Evolutionary conservation across 2,888 invertebrate species (phyloP).

Genomic region (Drosophila rellima): DNA sequence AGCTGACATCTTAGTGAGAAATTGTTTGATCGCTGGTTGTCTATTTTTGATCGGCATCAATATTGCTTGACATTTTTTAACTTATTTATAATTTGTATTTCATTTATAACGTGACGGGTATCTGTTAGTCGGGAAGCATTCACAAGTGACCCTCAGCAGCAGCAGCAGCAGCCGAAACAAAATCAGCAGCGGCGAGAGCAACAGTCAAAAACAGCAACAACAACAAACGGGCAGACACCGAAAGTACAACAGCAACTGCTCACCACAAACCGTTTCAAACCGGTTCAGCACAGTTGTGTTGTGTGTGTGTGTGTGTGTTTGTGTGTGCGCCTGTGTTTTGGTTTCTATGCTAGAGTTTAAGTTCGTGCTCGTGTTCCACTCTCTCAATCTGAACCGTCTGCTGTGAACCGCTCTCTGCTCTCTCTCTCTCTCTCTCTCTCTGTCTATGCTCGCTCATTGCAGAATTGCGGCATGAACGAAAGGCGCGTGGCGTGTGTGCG

Average conservation of each 20-base stretch:
- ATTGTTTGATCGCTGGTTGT: too few relatives aligned
- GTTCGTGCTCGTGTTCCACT: slow-evolving; percentile 18
- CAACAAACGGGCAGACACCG: background rate
- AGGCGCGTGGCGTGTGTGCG: slow-evolving; percentile 16
- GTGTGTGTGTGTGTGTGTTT: slow-evolving; percentile 1
- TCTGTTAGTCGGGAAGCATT: slow-evolving; percentile 5
- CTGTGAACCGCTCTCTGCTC: slow-evolving; percentile 54
- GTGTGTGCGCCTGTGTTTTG: slow-evolving; percentile 27
- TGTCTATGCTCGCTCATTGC: slow-evolving; percentile 32
- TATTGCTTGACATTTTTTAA: too few relatives aligned
- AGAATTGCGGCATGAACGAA: slow-evolving; percentile 28
- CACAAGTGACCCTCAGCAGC: slow-evolving; percentile 59
- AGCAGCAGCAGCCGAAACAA: slow-evolving; percentile 26
- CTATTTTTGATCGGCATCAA: too few relatives aligned
- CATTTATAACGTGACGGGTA: too few relatives aligned
- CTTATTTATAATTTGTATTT: too few relatives aligned
- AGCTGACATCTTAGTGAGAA: too few relatives aligned
- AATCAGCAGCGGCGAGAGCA: slow-evolving; percentile 13
- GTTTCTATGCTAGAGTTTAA: too few relatives aligned
- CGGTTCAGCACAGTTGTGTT: slow-evolving; percentile 51
- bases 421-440: slow-evolving; percentile 30
- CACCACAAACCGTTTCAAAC: slow-evolving; percentile 62
- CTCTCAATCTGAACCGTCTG: slow-evolving; percentile 53
- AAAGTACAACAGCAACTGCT: slow-evolving; percentile 31
- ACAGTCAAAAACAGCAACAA: slow-evolving; percentile 21